phyloP scores from a whole-genome alignment of 2,888 invertebrate genomes.

The Pimpla rufipes region DNA sequence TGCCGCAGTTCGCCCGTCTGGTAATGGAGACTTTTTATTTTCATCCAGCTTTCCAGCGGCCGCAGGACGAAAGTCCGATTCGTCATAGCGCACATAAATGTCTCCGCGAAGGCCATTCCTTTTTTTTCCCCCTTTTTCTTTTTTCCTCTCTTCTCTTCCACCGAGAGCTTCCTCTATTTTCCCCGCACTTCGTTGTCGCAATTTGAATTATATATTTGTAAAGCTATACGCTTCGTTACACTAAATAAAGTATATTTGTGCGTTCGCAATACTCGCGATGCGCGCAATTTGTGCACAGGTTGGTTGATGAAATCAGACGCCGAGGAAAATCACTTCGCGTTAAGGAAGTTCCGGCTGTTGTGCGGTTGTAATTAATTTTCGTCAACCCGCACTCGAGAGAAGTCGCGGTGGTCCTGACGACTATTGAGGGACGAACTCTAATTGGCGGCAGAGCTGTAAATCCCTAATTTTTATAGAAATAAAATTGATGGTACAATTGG shows the following conservation, averaged over 20 bases:
- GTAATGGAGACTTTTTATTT: slow-evolving; percentile 55
- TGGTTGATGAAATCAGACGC: not conserved
- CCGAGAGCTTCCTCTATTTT: slow-evolving; percentile 7
- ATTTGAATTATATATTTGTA: slow-evolving; percentile 41
- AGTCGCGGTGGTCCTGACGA: not conserved
- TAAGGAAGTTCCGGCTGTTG: not conserved
- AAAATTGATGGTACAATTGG: too few relatives aligned
- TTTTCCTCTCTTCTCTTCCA: not conserved
- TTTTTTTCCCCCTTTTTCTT: not conserved
- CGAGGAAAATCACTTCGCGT: not conserved
- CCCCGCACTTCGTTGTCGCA: slow-evolving; percentile 30
- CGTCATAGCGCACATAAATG: slow-evolving; percentile 30
- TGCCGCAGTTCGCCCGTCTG: slow-evolving; percentile 45
- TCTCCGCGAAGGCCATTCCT: not conserved
- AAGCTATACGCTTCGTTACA: slow-evolving; percentile 25
- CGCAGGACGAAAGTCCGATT: slow-evolving; percentile 15
- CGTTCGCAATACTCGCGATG: not conserved
- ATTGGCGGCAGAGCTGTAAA: too few relatives aligned
- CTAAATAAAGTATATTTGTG: slow-evolving; percentile 38
- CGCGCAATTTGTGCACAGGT: not conserved
- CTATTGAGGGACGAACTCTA: too few relatives aligned
- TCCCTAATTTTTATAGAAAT: too few relatives aligned
- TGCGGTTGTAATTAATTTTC: not conserved
- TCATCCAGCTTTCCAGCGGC: slow-evolving; percentile 4
- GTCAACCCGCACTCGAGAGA: not conserved